These are phyloP conservation scores for Datnioides undecimradiatus DNA, from an alignment of 2,113 vertebrate genomes.

Conservation along the genomic window DNA sequence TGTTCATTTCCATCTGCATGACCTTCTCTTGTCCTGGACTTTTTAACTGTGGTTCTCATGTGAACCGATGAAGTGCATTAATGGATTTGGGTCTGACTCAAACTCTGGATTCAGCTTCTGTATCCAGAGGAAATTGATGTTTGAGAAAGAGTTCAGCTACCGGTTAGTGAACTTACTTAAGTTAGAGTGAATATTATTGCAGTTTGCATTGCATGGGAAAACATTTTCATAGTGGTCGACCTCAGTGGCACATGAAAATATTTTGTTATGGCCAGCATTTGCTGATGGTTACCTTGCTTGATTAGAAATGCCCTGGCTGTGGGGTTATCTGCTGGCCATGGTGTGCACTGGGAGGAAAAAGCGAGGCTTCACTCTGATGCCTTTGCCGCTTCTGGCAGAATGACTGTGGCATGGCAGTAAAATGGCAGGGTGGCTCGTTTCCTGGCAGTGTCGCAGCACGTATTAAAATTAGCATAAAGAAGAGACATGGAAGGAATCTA, in stretches of 20 bases:
- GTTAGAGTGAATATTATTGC: constrained; percentile 13
- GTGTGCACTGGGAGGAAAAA: constrained; percentile 50
- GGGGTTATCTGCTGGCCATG: constrained; percentile 7
- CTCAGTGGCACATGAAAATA: constrained; percentile 9
- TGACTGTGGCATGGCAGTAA: constrained; percentile 38
- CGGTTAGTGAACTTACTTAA: constrained; percentile 15
- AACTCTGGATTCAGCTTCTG: constrained; percentile 35
- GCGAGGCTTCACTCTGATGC: constrained; percentile 29
- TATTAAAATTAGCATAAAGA: constrained; percentile 53
- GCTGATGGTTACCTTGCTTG: not conserved
- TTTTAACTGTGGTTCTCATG: constrained; percentile 28
- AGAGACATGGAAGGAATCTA: constrained; percentile 44
- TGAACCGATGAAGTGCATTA: constrained; percentile 33
- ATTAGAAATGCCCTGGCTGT: not conserved
- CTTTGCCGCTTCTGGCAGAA: constrained; percentile 50
- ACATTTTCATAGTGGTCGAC: not conserved
- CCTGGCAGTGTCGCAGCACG: constrained; percentile 49
- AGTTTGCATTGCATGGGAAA: not conserved
- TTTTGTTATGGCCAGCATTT: constrained; percentile 7
- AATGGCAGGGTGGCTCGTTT: constrained; percentile 46
- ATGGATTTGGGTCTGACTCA: constrained; percentile 38
- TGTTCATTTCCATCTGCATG: constrained; percentile 40
- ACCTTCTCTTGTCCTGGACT: constrained; percentile 40
- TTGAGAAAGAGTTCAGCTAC: constrained; percentile 37
- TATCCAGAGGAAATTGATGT: constrained; percentile 70